Percentiles rank a stretch among this genome's conserved stretches.
Conservation (phyloP, 2,888 invertebrate genomes). For the Melinaea menophilus region DNA sequence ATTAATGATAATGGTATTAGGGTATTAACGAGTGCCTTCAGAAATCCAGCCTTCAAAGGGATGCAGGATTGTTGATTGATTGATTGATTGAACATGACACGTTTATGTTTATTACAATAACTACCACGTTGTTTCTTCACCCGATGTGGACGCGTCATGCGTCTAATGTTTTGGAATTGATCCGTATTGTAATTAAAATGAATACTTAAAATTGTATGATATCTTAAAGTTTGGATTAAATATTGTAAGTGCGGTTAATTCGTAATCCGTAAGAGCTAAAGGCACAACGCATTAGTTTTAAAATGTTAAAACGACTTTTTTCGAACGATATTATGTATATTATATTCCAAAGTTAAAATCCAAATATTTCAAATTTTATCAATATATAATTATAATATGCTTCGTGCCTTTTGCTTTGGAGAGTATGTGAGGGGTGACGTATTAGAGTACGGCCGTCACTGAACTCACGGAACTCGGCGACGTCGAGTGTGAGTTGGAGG, state of each 20-base stretch:
- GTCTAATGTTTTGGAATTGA: constrained; percentile 26
- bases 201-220: constrained; percentile 20
- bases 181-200: constrained; percentile 18
- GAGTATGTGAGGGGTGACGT: constrained; percentile 2
- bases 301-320: constrained; percentile 33
- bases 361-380: constrained; percentile 45
- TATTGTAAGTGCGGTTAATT: constrained; percentile 17
- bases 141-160: constrained; percentile 18
- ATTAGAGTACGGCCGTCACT: no score
- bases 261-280: constrained; percentile 49
- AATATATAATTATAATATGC: constrained; percentile 46
- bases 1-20: constrained; percentile 52
- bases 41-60: constrained; percentile 73
- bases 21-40: constrained; percentile 76
- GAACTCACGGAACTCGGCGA: no score
- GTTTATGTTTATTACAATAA: constrained; percentile 13
- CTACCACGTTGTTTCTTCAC: constrained; percentile 27
- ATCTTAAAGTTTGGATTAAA: constrained; percentile 16
- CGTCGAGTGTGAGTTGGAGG: background rate
- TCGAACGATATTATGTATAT: constrained; percentile 46
- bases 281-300: constrained; percentile 64
- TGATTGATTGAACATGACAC: constrained; percentile 46
- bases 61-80: constrained; percentile 68
- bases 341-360: constrained; percentile 53
- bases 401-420: constrained; percentile 69